Percentiles rank a stretch among this genome's conserved stretches.
Evolutionary conservation across 2,888 invertebrate genomes (phyloP).

Genomic region (Branchellion lobata): DNA sequence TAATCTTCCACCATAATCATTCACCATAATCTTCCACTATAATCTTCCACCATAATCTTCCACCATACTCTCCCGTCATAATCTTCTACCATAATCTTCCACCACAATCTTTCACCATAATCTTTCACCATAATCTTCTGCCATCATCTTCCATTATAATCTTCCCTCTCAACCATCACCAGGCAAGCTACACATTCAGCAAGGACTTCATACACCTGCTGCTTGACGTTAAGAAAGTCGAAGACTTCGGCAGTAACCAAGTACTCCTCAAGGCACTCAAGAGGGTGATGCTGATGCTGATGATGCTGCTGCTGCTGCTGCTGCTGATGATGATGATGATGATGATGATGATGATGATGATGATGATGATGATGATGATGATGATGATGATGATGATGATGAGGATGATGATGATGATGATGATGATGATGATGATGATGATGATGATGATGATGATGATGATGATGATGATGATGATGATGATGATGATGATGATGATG

Average conservation of each 20-base stretch:
- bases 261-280: slow-evolving; percentile 67
- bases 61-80: no score
- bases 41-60: no score
- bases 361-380: neutral
- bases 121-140: neutral
- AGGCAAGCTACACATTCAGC: slow-evolving; percentile 68
- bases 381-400: neutral
- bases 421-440: no score
- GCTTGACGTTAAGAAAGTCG: slow-evolving; percentile 63
- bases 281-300: slow-evolving; percentile 59
- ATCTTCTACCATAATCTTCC: no score
- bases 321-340: neutral
- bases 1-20: no score
- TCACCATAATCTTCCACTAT: no score
- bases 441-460: no score
- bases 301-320: slow-evolving; percentile 1
- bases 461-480: no score
- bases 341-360: neutral
- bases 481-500: neutral
- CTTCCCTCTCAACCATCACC: slow-evolving; percentile 3
- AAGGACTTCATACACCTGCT: slow-evolving; percentile 65
- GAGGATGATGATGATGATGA: neutral
- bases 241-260: slow-evolving; percentile 65
- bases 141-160: neutral
- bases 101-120: no score